Base-by-base conservation (phyloP, 2,797 vertebrate species). In the Salarias fasciatus region DNA sequence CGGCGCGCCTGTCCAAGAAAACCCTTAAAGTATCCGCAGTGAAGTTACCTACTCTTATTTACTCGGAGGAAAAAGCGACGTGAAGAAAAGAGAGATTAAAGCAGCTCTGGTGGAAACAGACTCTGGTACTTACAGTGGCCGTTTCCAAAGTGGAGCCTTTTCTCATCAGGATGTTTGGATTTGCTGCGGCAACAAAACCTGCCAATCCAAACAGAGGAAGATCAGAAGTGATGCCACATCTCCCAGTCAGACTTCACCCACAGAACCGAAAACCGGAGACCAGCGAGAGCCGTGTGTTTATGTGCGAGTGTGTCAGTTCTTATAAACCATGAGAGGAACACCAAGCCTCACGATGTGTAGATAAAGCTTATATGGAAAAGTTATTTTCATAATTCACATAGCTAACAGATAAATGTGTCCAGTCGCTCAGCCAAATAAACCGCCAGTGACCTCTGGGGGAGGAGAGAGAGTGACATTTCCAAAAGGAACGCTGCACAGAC, bases 101-200 rank as follows among this genome's bases (percentile, higher is more conserved):
- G 11, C 28, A 41, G 18, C 40, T 11, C 18, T n/a, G 28, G 12
- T 51, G 51, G 62, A 59, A 55, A 64, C 28, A 55, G 9, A 54
- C 65, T 63, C 28, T 54, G 65, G 63, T 86, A 96, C 97, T 98
- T 92, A 99, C 97, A 89, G 42, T 98, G 96, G 0, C 96, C 95
- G 36, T 98, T 99, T 72, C 96, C 96, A 94, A 98, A 98, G 89
- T 98, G 94, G 66, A 99, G 93, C 67, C 97, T 94, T 92, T 99
- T 99, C 79, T 98, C 97, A 87, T 97, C 95, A 56, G 94, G 92
- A 73, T 97, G 95, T 87, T 98, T 97, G 86, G 97, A 95, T 91
- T 96, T 99, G 87, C 94, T 94, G 88, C 94, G 95, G 84, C 96
- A 95, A 92, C 97, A 99, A 85, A 97, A 95, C 90, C 97, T 99